Conservation (phyloP, 1,140 invertebrate genomes). For the Leptinotarsa defecta region DNA sequence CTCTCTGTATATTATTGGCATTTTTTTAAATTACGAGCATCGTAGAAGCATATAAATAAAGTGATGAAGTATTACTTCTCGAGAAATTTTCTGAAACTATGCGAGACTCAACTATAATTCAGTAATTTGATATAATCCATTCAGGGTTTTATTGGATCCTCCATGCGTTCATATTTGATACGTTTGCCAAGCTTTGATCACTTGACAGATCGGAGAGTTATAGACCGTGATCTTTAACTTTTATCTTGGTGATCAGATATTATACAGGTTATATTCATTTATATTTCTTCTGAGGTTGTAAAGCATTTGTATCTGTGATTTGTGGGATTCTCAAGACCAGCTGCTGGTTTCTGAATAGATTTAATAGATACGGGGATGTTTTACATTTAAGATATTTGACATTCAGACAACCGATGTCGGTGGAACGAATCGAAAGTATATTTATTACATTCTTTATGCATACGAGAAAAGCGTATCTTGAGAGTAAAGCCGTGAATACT, state of each 20-base stretch:
- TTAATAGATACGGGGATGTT: conserved; percentile 17
- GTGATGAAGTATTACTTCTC: background rate
- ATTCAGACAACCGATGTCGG: background rate
- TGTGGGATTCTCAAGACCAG: conserved; percentile 20
- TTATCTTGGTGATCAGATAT: conserved; percentile 26
- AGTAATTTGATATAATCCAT: conserved; percentile 25
- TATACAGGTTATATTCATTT: conserved; percentile 23
- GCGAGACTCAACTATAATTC: conserved; percentile 9
- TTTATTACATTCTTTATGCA: conserved; percentile 12
- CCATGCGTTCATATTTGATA: conserved; percentile 20
- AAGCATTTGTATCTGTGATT: conserved; percentile 28
- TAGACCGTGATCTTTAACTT: conserved; percentile 25
- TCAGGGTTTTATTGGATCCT: conserved; percentile 11
- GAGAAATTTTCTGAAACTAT: conserved; percentile 6
- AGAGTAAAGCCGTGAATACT: no score
- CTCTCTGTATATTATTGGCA: background rate
- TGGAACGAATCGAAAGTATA: conserved; percentile 7
- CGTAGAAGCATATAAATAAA: background rate
- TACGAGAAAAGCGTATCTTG: no score
- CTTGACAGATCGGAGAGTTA: conserved; percentile 25
- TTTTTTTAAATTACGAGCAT: background rate
- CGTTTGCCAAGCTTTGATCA: conserved; percentile 29
- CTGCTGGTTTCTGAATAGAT: conserved; percentile 21
- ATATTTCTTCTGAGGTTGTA: conserved; percentile 23
- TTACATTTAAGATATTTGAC: conserved; percentile 19